Base-by-base conservation (phyloP, 2,797 vertebrate species). In the Enteromius fasciolatus region DNA sequence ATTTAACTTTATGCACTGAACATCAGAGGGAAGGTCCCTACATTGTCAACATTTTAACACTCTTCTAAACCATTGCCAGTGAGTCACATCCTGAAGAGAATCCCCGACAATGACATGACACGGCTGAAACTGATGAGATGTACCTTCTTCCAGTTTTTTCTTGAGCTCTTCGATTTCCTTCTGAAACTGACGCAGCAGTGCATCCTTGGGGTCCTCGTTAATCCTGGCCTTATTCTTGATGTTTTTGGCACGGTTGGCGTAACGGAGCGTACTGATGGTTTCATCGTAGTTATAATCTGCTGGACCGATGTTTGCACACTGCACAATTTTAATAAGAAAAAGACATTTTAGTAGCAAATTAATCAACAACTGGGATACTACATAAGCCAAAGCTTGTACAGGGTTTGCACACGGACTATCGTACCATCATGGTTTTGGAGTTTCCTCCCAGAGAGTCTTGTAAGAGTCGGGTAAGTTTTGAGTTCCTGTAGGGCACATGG, bases 211-310 rank as follows among this genome's bases (percentile, higher is more conserved):
- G 87, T 99, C 98, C 85, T 99, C 98, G 2, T 99, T 99, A 88
- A 99, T 99, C 91, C 98, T 95, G 84, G 98, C 98, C 92, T 99
- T 99, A 91, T 99, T 99, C 93, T 99, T 99, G 86, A 99, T 99
- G 90, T 99, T 99, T 93, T 99, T 99, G 87, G 98, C 98, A 88
- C 98, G 93, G 76, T 99, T 99, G 63, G 98, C 98, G 8, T 99
- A 99, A 77, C 98, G 95, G 69, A 99, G 93, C 0, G 98, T 99
- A 89, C 98, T 99, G 89, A 99, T 99, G 78, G 98, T 99, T 91
- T 99, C 98, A 72, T 99, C 98, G 0, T 99, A 99, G 91, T 99
- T 99, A 88, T 99, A 99, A 92, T 99, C 98, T 76, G 98, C 98
- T 1, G 98, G 98, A 12, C 98, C 98, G 5, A 99, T 98, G 89